Conservation (phyloP, 2,113 vertebrate genomes). For the Calonectris borealis region DNA sequence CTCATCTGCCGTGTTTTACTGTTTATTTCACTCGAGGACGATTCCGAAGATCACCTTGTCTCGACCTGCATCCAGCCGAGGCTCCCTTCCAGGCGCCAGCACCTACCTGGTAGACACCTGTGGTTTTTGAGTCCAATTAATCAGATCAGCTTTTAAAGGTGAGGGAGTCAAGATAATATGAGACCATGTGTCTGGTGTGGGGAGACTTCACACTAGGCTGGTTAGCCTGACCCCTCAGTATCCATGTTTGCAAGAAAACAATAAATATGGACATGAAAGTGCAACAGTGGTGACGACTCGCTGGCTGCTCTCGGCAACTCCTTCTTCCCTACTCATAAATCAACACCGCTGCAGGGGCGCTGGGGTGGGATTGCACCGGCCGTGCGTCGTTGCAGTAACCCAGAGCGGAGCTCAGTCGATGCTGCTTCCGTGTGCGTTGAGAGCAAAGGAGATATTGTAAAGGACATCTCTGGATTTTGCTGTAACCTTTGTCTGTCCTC, state of each 20-base stretch:
- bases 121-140: background rate
- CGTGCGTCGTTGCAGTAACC: accelerated
- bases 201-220: background rate
- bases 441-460: background rate
- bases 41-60: background rate
- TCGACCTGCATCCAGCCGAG: accelerated
- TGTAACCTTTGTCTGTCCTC: background rate
- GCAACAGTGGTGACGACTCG: accelerated
- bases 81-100: background rate
- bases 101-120: background rate
- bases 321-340: background rate
- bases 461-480: background rate
- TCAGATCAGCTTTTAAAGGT: background rate
- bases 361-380: background rate
- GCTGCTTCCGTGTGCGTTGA: background rate
- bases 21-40: background rate
- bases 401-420: background rate
- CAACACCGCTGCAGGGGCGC: background rate
- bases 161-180: background rate
- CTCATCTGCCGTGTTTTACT: background rate
- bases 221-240: background rate
- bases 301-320: background rate
- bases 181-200: background rate
- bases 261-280: background rate
- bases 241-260: background rate